Percentiles rank a stretch among this genome's conserved stretches.
phyloP scores from a whole-genome alignment of 2,888 invertebrate genomes.

The Rhagophthalmus giganteus region DNA sequence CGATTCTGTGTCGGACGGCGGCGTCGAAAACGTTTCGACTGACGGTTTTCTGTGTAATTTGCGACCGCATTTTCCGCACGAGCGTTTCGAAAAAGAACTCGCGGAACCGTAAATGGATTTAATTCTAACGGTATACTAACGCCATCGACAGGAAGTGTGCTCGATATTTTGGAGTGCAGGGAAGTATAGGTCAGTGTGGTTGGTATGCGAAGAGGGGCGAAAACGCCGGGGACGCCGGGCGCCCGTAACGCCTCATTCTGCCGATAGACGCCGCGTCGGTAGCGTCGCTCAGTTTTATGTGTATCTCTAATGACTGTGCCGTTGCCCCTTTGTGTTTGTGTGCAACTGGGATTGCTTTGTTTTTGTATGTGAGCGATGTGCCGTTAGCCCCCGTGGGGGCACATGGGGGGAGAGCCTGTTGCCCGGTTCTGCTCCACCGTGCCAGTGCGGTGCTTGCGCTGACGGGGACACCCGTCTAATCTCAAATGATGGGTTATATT shows the following conservation, averaged over 20 bases:
- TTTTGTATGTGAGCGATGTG: slow-evolving; percentile 35
- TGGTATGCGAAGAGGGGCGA: slow-evolving; percentile 55
- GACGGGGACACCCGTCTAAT: slow-evolving; percentile 41
- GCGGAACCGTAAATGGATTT: slow-evolving; percentile 23
- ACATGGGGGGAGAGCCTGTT: slow-evolving; percentile 35
- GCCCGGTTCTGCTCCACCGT: slow-evolving; percentile 37
- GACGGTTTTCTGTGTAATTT: slow-evolving; percentile 20
- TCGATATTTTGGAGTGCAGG: slow-evolving; percentile 25
- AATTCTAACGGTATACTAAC: slow-evolving; percentile 34
- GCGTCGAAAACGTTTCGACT: background rate
- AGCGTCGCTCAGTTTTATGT: slow-evolving; percentile 30
- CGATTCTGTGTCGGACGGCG: no score
- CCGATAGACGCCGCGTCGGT: slow-evolving; percentile 38
- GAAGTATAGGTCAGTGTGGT: slow-evolving; percentile 45
- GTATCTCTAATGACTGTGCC: slow-evolving; percentile 24
- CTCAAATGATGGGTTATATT: slow-evolving; percentile 90
- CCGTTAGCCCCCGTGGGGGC: slow-evolving; percentile 35
- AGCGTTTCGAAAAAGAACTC: slow-evolving; percentile 20
- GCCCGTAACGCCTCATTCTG: slow-evolving; percentile 56
- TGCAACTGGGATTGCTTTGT: slow-evolving; percentile 22
- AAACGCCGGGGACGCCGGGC: slow-evolving; percentile 50
- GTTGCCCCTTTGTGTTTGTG: slow-evolving; percentile 29
- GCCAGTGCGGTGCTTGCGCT: slow-evolving; percentile 40
- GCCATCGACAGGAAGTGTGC: slow-evolving; percentile 27
- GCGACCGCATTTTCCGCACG: slow-evolving; percentile 23